Base-by-base conservation (phyloP, 2,888 invertebrate species). In the Caenorhabditis sp. region DNA sequence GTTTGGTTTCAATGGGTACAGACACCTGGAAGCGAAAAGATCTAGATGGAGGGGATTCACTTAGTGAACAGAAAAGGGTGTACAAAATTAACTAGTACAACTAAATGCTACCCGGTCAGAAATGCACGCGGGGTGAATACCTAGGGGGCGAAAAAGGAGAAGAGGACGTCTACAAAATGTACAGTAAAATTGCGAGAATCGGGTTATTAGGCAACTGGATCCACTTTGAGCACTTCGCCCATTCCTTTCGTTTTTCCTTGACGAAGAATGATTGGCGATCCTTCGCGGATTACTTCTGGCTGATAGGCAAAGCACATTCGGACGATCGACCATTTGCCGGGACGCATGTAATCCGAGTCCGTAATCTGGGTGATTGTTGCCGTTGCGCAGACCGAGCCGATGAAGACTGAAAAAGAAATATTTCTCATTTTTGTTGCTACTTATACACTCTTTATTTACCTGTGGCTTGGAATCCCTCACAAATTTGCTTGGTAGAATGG, bases 361-460 rank as follows among this genome's bases (percentile, higher is more conserved):
- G 89, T 86, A 76, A 91, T 90, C 35, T 87, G 81, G 20, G 87
- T 84, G 52, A 97, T 93, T 8, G 94, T 93, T n/a, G 95, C 96
- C 0, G 96, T 96, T 90, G 97, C 97, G 0, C 96, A 91, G 7
- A 99, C 94, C 86, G 95, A 96, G 0, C 96, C 97, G 58, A 97
- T 94, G 90, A 97, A 96, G 0, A 97, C 94, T 0, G 55, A 17
- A 78, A 70, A 32, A 2, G 5, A 20, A 9, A 15, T n/a, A 15
- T 15, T n/a, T 32, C 15, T 24, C 3, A 20, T 6, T 35, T 32
- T 6, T 30, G 17, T 9, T 35, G 17, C 32, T 35, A 22, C 1
- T 7, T 17, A 11, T n/a, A 37, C 15, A 15, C 2, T 17, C 15
- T n/a, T 9, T 13, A n/a, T n/a, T 41, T 15, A 83, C 85, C 85